Conservation (phyloP, 2,888 invertebrate genomes). For the Cephus pygmeus region DNA sequence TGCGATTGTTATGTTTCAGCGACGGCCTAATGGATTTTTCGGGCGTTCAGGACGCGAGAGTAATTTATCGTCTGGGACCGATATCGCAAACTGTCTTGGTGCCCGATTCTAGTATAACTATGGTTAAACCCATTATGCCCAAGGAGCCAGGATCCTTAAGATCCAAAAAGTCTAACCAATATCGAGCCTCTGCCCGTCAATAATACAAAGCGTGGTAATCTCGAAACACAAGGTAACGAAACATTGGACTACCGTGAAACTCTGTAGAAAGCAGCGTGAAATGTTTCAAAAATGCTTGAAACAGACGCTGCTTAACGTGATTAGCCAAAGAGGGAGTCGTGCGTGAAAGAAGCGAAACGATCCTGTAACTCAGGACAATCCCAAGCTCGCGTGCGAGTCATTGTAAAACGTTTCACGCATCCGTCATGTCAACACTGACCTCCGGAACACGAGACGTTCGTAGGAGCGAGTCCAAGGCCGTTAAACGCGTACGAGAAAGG, state of each 20-base stretch:
- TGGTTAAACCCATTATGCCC: background rate
- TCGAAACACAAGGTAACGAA: background rate
- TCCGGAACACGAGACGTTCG: background rate
- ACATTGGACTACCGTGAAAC: background rate
- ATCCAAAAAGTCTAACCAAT: background rate
- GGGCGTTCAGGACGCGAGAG: conserved; percentile 5
- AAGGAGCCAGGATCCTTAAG: background rate
- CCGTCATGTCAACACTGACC: conserved; percentile 16
- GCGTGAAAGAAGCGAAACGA: background rate
- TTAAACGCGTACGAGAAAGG: background rate
- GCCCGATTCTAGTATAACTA: background rate
- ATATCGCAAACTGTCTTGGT: conserved; percentile 4
- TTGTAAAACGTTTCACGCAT: background rate
- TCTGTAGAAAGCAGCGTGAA: background rate
- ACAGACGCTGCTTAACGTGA: background rate
- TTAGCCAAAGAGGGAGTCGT: background rate
- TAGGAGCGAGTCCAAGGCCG: background rate
- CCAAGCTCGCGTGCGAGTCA: background rate
- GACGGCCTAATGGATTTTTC: conserved; percentile 18
- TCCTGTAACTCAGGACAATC: background rate
- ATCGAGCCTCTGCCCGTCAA: background rate
- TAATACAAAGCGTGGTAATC: background rate
- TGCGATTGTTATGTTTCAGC: conserved; percentile 11
- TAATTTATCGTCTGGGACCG: conserved; percentile 17
- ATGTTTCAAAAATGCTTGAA: background rate